Evolutionary conservation across 2,888 invertebrate species (phyloP), one percentile per base, ranked within the genome.

Genomic region (Augiades crinisus): DNA sequence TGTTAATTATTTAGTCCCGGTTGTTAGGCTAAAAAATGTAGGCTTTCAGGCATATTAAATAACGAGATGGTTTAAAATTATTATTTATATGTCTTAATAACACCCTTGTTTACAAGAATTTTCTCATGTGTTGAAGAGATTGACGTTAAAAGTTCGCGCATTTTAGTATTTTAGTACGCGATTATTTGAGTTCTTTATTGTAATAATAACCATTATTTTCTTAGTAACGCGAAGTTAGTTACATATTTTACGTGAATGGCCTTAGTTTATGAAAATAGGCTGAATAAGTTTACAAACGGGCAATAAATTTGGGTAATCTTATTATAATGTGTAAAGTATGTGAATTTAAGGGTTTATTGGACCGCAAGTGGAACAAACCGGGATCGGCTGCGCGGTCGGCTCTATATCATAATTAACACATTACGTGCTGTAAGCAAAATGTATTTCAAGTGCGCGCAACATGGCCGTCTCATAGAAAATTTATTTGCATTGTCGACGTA

Each of bases 351-450:
- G 31, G 5, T 31, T 14, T 47, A 31, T 13, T 19, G 21, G n/a
- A 22, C 12, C 43, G 27, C 34, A 41, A 40, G 40, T 40, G 47
- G 47, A 41, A n/a, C 34, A 27, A 31, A 16, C 33, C 31, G 5
- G 24, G 6, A 10, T 33, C 8, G 10, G 12, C 17, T 30, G 5
- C 30, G 47, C 14, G 38, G 27, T 47, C 22, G 22, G 3, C 50
- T 50, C 47, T 60, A 59, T 59, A 60, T 64, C 61, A 61, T 60
- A 61, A 64, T 64, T 61, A 64, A 51, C 56, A 44, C 54, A 41
- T 54, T 59, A 54, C 52, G 33, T 49, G 49, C 13, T 17, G 19
- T 24, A 34, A 34, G 33, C 49, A 17, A 17, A 37, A 33, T 54
- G 53, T 51, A 50, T 50, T 47, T 31, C 38, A 38, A 38, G 38